Conservation (phyloP, 2,797 vertebrate species). For the Arnoldichthys spilopterus region DNA sequence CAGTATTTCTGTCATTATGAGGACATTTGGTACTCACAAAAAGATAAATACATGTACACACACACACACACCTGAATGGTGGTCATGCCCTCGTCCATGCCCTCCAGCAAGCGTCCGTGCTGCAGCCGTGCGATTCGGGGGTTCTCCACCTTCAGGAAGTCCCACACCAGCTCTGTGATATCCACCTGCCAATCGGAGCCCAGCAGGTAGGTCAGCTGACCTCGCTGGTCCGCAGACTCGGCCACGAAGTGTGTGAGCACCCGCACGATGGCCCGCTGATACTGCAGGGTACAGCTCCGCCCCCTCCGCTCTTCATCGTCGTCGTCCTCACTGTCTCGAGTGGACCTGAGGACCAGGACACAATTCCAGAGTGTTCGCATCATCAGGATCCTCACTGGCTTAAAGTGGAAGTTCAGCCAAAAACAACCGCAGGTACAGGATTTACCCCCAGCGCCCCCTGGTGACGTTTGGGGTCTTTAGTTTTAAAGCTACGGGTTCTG, state of each 20-base stretch:
- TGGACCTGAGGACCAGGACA: slow-evolving; percentile 72
- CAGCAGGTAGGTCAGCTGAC: slow-evolving; percentile 85
- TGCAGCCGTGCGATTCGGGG: slow-evolving; percentile 84
- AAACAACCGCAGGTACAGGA: no score
- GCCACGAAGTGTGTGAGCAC: slow-evolving; percentile 92
- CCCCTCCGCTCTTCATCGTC: slow-evolving; percentile 88
- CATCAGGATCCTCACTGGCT: no score
- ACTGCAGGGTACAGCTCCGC: slow-evolving; percentile 88
- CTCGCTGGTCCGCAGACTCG: slow-evolving; percentile 81
- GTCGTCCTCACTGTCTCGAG: slow-evolving; percentile 90
- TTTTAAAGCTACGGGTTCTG: no score
- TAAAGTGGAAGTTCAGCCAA: no score
- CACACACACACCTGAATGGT: slow-evolving; percentile 85
- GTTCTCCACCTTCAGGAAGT: slow-evolving; percentile 91
- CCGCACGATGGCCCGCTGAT: slow-evolving; percentile 89
- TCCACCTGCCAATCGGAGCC: slow-evolving; percentile 92
- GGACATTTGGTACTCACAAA: no score
- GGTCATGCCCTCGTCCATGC: slow-evolving; percentile 89
- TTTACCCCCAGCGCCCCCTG: no score
- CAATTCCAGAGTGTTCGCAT: no score
- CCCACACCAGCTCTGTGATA: slow-evolving; percentile 89
- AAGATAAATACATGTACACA: no score
- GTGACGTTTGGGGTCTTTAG: no score
- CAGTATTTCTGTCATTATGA: no score
- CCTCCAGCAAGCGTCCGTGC: slow-evolving; percentile 84